Percentiles rank a stretch among this genome's conserved stretches.
phyloP scores from a whole-genome alignment of 2,113 vertebrate genomes.

The Brienomyrus brachyistius region DNA sequence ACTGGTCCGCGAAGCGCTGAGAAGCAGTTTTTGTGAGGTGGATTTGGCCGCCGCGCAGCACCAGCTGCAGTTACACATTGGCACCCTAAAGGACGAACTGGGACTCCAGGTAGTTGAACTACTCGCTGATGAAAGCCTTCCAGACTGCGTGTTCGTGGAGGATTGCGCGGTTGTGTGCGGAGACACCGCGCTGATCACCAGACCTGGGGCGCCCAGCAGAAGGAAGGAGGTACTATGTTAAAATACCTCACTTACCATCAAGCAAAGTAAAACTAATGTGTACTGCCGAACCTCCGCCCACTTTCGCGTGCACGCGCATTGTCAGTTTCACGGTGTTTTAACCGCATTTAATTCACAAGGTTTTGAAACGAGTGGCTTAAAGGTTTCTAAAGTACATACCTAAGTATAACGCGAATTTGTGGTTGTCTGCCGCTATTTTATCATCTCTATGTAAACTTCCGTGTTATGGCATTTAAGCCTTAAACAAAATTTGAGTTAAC shows the following conservation, averaged over 20 bases:
- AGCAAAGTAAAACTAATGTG: not conserved
- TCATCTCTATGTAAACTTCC: no score
- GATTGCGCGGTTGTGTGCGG: constrained; percentile 85
- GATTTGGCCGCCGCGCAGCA: constrained; percentile 62
- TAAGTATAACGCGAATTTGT: no score
- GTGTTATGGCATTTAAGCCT: no score
- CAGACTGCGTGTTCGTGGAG: constrained; percentile 93
- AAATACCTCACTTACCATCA: not conserved
- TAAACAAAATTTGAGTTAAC: no score
- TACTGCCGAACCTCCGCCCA: no score
- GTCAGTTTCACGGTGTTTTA: no score
- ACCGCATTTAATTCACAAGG: no score
- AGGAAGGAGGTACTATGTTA: constrained; percentile 72
- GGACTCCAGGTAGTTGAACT: constrained; percentile 82
- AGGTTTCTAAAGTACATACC: no score
- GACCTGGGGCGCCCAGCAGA: constrained; percentile 78
- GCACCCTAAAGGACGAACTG: constrained; percentile 69
- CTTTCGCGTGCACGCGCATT: no score
- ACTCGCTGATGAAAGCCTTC: constrained; percentile 77
- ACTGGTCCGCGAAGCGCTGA: constrained; percentile 68
- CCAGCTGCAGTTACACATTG: constrained; percentile 71
- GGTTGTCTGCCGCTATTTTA: no score
- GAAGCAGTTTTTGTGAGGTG: constrained; percentile 59
- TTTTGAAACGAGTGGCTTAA: no score
- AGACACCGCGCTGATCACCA: constrained; percentile 82